Evolutionary conservation across 2,797 vertebrate genomes (phyloP).

Genomic region (Argentina silus): DNA sequence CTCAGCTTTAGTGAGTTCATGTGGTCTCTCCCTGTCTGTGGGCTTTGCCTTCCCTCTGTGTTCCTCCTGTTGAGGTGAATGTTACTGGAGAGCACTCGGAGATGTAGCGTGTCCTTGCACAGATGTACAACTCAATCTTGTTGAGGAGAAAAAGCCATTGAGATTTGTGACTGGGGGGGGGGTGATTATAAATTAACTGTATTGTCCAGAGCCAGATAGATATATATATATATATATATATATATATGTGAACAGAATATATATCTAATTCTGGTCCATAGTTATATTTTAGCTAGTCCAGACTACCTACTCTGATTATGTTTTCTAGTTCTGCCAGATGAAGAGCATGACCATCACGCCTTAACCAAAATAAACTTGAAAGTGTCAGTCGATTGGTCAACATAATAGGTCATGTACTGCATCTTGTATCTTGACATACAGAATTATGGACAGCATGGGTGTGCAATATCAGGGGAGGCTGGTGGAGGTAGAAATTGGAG

Average conservation of each 20-base stretch:
- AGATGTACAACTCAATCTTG: conserved; percentile 5
- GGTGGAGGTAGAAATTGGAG: too few relatives aligned
- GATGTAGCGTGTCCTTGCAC: neutral
- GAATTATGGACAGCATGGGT: neutral
- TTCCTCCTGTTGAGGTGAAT: neutral
- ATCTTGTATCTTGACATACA: neutral
- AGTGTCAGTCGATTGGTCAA: neutral
- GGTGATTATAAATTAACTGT: too few relatives aligned
- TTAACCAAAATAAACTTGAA: conserved; percentile 6
- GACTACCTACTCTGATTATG: too few relatives aligned
- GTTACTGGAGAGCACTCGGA: neutral
- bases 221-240: too few relatives aligned
- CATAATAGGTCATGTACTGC: neutral
- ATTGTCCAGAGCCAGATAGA: too few relatives aligned
- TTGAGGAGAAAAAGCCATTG: conserved; percentile 40
- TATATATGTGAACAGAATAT: neutral
- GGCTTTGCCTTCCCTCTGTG: too few relatives aligned
- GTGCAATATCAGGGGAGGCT: too few relatives aligned
- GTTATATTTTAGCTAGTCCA: neutral
- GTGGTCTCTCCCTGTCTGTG: neutral
- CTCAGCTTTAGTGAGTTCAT: too few relatives aligned
- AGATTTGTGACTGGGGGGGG: neutral
- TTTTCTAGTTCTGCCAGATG: too few relatives aligned
- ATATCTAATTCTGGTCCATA: conserved; percentile 10
- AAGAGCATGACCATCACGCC: neutral